Evolutionary conservation across 2,888 invertebrate genomes (phyloP).

Genomic region (Halictus quadricinctus): DNA sequence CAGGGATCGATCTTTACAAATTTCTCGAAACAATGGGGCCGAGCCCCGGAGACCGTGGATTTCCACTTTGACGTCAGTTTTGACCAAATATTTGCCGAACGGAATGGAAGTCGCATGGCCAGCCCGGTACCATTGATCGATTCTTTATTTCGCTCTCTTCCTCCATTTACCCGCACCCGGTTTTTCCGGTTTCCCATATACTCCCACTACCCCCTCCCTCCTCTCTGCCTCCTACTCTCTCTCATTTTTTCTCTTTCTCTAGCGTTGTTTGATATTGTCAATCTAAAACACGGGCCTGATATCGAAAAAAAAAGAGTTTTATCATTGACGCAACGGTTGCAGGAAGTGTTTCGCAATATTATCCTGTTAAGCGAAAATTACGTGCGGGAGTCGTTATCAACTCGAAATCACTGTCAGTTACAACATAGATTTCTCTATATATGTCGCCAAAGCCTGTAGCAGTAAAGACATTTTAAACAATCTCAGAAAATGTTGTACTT

Average conservation of each 20-base stretch:
- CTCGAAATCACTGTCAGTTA: not conserved
- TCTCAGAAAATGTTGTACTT: no score
- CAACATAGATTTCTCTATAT: no score
- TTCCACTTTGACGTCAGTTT: conserved; percentile 70
- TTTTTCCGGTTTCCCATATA: conserved; percentile 36
- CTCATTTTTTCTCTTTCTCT: not conserved
- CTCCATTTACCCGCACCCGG: conserved; percentile 23
- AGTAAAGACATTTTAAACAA: no score
- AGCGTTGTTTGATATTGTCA: conserved; percentile 2
- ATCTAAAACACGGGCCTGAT: not conserved
- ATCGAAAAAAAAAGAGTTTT: conserved; percentile 13
- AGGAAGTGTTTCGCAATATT: not conserved
- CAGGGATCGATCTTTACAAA: conserved; percentile 66
- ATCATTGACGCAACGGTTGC: conserved; percentile 32
- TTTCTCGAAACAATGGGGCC: conserved; percentile 66
- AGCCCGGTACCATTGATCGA: conserved; percentile 53
- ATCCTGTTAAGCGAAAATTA: not conserved
- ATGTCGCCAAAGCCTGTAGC: no score
- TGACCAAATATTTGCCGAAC: conserved; percentile 69
- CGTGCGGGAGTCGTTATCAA: not conserved
- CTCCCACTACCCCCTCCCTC: not conserved
- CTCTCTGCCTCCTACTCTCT: not conserved
- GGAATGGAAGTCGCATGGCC: conserved; percentile 63
- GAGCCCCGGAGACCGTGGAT: conserved; percentile 48
- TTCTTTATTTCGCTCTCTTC: conserved; percentile 51